These are phyloP conservation scores for Mormyrops attenuatus DNA, from an alignment of 2,797 vertebrate species.

Conservation along the genomic window DNA sequence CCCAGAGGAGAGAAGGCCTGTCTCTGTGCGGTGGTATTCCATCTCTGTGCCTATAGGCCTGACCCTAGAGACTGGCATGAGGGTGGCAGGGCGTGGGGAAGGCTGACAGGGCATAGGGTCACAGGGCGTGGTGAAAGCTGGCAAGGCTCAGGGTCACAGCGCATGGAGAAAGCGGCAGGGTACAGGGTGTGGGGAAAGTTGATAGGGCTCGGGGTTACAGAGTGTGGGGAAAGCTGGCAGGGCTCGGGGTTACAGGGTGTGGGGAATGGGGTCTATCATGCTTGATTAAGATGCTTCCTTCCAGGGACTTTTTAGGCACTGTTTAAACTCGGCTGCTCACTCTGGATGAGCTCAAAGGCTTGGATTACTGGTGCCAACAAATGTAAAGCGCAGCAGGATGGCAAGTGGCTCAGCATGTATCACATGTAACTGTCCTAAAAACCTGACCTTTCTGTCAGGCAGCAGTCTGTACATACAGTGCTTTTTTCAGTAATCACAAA, in stretches of 20 bases:
- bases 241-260: not conserved
- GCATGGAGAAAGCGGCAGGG: not conserved
- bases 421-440: not conserved
- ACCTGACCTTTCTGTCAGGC: not conserved
- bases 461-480: not conserved
- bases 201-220: not conserved
- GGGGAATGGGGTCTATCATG: not conserved
- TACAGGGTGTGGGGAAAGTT: too few species aligned
- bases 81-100: not conserved
- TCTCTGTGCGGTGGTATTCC: not conserved
- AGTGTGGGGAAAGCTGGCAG: not conserved
- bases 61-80: not conserved
- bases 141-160: not conserved
- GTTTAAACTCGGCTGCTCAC: not conserved
- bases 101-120: not conserved
- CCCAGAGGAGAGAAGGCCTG: not conserved
- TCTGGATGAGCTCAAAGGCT: not conserved
- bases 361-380: not conserved
- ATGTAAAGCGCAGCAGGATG: not conserved
- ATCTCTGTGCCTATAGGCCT: not conserved
- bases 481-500: not conserved
- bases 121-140: not conserved
- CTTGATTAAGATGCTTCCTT: not conserved
- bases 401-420: not conserved
- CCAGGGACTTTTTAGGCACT: not conserved